Percentiles rank a stretch among this genome's conserved stretches.
phyloP scores from a whole-genome alignment of 2,888 invertebrate species.

The Trypoxylon attenuatum region DNA sequence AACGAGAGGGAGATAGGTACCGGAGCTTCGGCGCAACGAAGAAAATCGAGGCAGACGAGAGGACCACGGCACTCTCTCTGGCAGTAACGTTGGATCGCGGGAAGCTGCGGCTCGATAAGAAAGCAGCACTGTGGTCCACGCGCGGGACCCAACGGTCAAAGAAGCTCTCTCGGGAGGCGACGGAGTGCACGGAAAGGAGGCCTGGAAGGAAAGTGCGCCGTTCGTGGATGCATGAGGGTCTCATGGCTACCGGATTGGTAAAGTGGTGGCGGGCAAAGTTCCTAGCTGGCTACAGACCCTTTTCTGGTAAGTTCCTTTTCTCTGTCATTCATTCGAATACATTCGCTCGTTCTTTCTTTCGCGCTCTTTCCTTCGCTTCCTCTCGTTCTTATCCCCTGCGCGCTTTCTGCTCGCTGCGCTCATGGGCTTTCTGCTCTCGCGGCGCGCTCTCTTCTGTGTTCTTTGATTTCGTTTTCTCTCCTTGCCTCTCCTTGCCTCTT shows the following conservation, averaged over 20 bases:
- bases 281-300: slow-evolving; percentile 84
- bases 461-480: not conserved
- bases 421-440: slow-evolving; percentile 8
- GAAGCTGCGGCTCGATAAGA: too few species aligned
- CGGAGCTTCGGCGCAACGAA: too few species aligned
- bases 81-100: not conserved
- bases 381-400: not conserved
- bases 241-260: slow-evolving; percentile 85
- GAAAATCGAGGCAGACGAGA: not conserved
- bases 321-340: slow-evolving; percentile 22
- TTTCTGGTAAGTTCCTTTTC: slow-evolving; percentile 78
- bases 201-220: slow-evolving; percentile 53
- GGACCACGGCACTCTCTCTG: not conserved
- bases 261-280: slow-evolving; percentile 87
- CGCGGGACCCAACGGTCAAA: too few species aligned
- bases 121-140: not conserved
- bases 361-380: slow-evolving; percentile 7
- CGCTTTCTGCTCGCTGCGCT: slow-evolving; percentile 7
- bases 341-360: slow-evolving; percentile 9
- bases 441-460: not conserved
- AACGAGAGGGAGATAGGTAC: not conserved
- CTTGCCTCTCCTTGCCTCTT: not conserved
- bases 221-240: slow-evolving; percentile 72
- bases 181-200: slow-evolving; percentile 29
- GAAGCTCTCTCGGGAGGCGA: not conserved